phyloP scores from a whole-genome alignment of 2,797 vertebrate genomes.

The Myotis findleyi region DNA sequence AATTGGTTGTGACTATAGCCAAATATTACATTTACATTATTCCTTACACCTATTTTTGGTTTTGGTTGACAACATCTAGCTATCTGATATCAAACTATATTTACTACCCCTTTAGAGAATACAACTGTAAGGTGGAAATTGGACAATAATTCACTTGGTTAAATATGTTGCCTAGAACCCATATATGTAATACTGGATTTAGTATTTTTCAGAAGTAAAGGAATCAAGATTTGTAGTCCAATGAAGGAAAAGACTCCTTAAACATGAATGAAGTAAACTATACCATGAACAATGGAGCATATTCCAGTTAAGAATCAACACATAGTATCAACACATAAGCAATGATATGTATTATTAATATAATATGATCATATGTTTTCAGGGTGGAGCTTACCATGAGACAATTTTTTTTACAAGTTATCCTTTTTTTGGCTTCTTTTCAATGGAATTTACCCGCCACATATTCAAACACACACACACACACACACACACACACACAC shows the following conservation, averaged over 20 bases:
- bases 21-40: not conserved
- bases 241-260: not conserved
- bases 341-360: not conserved
- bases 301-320: not conserved
- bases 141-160: not conserved
- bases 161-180: not conserved
- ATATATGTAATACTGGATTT: not conserved
- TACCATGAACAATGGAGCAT: not conserved
- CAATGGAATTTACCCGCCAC: not conserved
- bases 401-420: not conserved
- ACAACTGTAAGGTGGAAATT: not conserved
- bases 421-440: not conserved
- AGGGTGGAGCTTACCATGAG: not conserved
- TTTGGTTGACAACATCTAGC: not conserved
- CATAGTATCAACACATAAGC: not conserved
- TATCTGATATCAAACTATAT: not conserved
- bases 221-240: not conserved
- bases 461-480: not conserved
- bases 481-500: not conserved
- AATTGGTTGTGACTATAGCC: not conserved
- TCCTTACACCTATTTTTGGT: not conserved
- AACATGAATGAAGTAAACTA: not conserved
- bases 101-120: not conserved
- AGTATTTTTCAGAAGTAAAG: not conserved
- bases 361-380: not conserved